These are phyloP conservation scores for Danio aesculapii DNA, from an alignment of 2,797 vertebrate species.

Conservation along the genomic window DNA sequence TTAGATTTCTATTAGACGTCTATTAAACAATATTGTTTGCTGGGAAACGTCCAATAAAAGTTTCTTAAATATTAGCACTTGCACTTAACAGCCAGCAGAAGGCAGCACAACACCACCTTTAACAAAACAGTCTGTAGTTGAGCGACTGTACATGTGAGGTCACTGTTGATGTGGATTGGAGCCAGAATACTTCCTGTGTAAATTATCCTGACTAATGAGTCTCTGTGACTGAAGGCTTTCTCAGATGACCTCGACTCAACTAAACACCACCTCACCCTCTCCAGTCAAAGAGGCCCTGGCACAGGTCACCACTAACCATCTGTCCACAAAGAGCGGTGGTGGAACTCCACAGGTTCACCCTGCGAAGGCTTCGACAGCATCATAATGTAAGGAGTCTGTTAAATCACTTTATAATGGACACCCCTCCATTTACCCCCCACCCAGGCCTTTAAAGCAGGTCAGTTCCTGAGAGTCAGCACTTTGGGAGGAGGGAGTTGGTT, in stretches of 20 bases:
- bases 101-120: constrained; percentile 12
- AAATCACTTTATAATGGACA: constrained; percentile 65
- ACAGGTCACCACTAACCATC: constrained; percentile 49
- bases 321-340: constrained; percentile 35
- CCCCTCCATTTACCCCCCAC: constrained; percentile 54
- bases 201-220: constrained; percentile 49
- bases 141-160: constrained; percentile 25
- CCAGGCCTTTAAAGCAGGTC: constrained; percentile 52
- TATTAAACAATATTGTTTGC: no score
- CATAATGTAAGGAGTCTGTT: constrained; percentile 52
- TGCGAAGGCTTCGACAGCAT: constrained; percentile 33
- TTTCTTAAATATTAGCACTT: not conserved
- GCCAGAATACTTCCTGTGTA: constrained; percentile 48
- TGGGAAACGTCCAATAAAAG: no score
- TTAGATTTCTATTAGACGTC: no score
- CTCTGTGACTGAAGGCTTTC: constrained; percentile 51
- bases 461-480: constrained; percentile 65
- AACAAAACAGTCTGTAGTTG: no score
- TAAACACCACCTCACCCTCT: not conserved
- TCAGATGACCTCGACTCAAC: constrained; percentile 29
- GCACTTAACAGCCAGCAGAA: constrained; percentile 35
- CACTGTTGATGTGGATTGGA: constrained; percentile 29
- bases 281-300: constrained; percentile 10
- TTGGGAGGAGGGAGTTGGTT: constrained; percentile 39
- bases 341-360: constrained; percentile 45